A percentile compares a stretch with the other conserved stretches of the same genome.
These are phyloP conservation scores for Orthosia gothica DNA, from an alignment of 2,888 invertebrate species.

Conservation along the genomic window DNA sequence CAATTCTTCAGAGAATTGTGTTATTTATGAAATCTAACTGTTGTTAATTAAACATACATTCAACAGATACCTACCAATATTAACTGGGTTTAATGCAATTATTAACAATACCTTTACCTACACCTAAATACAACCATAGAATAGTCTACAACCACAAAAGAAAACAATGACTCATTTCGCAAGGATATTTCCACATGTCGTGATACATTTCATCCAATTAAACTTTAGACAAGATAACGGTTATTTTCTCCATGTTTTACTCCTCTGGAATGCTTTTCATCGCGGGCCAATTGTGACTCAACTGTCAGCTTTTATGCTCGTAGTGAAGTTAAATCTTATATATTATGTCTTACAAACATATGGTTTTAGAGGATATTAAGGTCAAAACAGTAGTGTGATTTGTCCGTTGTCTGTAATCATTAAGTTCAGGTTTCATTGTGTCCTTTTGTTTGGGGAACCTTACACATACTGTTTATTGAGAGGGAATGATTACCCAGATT, in stretches of 20 bases:
- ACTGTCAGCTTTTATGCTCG: slow-evolving; percentile 14
- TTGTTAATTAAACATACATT: too few species aligned
- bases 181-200: slow-evolving; percentile 38
- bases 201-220: slow-evolving; percentile 61
- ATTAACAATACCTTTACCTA: not conserved
- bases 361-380: slow-evolving; percentile 8
- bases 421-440: slow-evolving; percentile 1
- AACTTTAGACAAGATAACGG: slow-evolving; percentile 51
- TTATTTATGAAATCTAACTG: too few species aligned
- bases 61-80: too few species aligned
- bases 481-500: too few species aligned
- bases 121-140: not conserved
- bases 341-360: slow-evolving; percentile 42
- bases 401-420: slow-evolving; percentile 17
- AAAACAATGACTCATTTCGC: slow-evolving; percentile 42
- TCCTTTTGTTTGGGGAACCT: not conserved
- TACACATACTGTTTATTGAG: not conserved
- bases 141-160: not conserved
- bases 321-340: slow-evolving; percentile 37
- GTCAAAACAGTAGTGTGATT: slow-evolving; percentile 11
- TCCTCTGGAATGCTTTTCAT: slow-evolving; percentile 53
- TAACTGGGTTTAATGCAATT: not conserved
- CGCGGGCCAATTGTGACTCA: slow-evolving; percentile 59
- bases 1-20: too few species aligned
- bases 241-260: slow-evolving; percentile 44